Evolutionary conservation across 2,888 invertebrate genomes (phyloP), one percentile per base, ranked within the genome.

Genomic region (Neoaliturus tenellus): DNA sequence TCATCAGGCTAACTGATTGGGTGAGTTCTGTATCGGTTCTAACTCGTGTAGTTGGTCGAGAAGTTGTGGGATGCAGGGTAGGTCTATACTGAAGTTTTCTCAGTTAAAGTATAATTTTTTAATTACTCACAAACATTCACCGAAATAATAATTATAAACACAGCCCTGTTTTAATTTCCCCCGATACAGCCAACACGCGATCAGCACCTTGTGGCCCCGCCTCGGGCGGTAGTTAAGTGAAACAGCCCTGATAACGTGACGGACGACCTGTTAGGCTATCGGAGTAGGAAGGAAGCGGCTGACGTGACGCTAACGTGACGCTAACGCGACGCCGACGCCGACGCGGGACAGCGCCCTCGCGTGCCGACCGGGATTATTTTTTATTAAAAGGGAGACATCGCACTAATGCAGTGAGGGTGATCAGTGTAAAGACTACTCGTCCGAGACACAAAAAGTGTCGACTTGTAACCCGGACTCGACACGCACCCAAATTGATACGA

Each of bases 251-350:
- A 44, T 75, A 44, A 75, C 75, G 31, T 75, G 75, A 75, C 75
- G 35, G 75, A 75, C 23, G 75, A 75, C 75, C 75, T 75, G 75
- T 75, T 75, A 48, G 44, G 44, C n/a, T 75, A 75, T 44, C 75
- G 14, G 35, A 35, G 10, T 5, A 41, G 75, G 75, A 75, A 75
- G 75, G 75, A 75, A 44, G 75, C 17, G 75, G 20, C 75, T 39
- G n/a, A 41, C 75, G 75, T 75, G 75, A 75, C 75, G 44, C 69
- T 20, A 67, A 31, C 62, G 62, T 62, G 62, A 62, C 62, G 67
- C 44, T 44, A 14, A 35, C 35, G 35, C 35, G 35, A 35, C 25
- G 25, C 41, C 35, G 41, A 31, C 4, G 71, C 1, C 48, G 39
- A 12, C 62, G 10, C 25, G 5, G 55, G 23, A 55, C n/a, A n/a